Evolutionary conservation across 2,113 vertebrate genomes (phyloP), one percentile per base, ranked within the genome.

Genomic region (Cranoglanis bouderius): DNA sequence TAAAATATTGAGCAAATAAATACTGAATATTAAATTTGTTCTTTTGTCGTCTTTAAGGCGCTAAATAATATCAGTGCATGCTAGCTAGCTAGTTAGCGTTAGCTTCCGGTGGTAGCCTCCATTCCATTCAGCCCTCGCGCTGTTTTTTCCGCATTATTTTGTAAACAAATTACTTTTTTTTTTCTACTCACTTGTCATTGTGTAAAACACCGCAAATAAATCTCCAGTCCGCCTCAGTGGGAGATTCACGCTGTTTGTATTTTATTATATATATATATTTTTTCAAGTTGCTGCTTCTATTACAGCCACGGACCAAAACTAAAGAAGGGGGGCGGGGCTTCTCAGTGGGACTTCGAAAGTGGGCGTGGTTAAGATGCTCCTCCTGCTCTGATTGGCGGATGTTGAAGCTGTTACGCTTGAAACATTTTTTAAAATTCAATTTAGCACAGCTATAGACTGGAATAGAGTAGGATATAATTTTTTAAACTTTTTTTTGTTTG

Each of bases 131-230:
- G 9, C 53, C 18, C 53, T 12, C 32, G 9, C 32, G 53, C 9
- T 24, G 1, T 7, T 16, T 8, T 51, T 80, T 77, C 9, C 29
- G 26, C 46, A 16, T 16, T 18, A 0, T 51, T 51, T n/a, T 16
- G 12, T 29, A 46, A n/a, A 14, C 29, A 49, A 49, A n/a, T 53
- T 1, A 24, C 14, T 49, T 12, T 10, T 9, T 46, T 2, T n/a
- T 14, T 14, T n/a, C 38, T 55, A 82, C 80, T 82, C 24, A 82
- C 80, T 82, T 57, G 80, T 57, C 51, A 26, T 82, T 35, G 57
- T 57, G 0, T 81, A 21, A 81, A 81, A 55, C 4, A 53, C 29
- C 5, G 2, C 18, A 81, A 38, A 57, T 38, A 21, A 82, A 24
- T 38, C 19, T 6, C 32, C 53, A 38, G 80, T 1, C 49, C 16